Percentiles rank a stretch among this genome's conserved stretches.
phyloP scores from a whole-genome alignment of 2,888 invertebrate species.

The Amblyjoppa proteus region DNA sequence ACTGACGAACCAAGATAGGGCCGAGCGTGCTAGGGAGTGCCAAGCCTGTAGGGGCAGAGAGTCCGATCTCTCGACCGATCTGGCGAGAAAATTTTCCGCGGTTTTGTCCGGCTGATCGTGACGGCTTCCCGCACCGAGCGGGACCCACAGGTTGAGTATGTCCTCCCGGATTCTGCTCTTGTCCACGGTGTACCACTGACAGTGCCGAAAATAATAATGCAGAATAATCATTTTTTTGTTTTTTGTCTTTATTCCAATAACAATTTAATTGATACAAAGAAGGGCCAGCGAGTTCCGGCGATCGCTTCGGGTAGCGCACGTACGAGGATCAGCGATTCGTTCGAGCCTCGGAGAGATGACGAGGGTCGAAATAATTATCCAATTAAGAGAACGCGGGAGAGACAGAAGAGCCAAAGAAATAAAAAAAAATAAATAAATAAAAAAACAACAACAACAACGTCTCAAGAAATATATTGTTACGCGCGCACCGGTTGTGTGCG shows the following conservation, averaged over 20 bases:
- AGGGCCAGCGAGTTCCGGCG: not conserved
- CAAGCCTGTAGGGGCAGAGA: constrained; percentile 96
- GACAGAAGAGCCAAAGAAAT: not conserved
- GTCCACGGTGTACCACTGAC: constrained; percentile 91
- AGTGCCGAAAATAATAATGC: not conserved
- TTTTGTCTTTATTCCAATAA: not conserved
- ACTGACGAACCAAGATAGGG: constrained; percentile 96
- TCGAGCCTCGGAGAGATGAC: constrained; percentile 52
- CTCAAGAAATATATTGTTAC: constrained; percentile 40
- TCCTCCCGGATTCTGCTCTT: constrained; percentile 86
- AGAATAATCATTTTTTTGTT: not conserved
- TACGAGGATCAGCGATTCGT: constrained; percentile 54
- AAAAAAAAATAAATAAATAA: constrained; percentile 38
- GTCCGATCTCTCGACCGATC: constrained; percentile 92
- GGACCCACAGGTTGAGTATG: constrained; percentile 88
- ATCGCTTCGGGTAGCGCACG: not conserved
- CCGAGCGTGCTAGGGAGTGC: constrained; percentile 94
- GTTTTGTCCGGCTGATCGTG: constrained; percentile 87
- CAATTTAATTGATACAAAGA: not conserved
- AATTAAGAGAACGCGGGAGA: constrained; percentile 57
- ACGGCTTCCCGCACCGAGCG: constrained; percentile 86
- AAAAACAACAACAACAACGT: not conserved
- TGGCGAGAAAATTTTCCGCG: constrained; percentile 90
- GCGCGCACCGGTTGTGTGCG: not conserved
- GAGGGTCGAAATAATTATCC: constrained; percentile 68